phyloP scores from a whole-genome alignment of 2,113 vertebrate species.

The Dascyllus trimaculatus region DNA sequence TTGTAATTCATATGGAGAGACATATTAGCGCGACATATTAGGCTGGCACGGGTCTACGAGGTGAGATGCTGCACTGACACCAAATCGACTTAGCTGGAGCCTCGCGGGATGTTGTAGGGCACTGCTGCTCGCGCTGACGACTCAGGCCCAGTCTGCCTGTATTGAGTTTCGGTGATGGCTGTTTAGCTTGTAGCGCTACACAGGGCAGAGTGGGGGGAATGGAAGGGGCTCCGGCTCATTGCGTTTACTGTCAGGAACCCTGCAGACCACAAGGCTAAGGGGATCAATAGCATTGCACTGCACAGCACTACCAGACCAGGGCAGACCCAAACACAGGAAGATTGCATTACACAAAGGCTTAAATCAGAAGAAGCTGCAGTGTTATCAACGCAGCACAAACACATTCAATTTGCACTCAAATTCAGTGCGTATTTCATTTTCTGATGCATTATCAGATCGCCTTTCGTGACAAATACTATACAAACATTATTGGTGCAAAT shows the following conservation, averaged over 20 bases:
- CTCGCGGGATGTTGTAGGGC: slow-evolving; percentile 72
- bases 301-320: slow-evolving; percentile 60
- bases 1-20: slow-evolving; percentile 88
- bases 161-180: slow-evolving; percentile 82
- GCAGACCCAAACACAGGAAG: slow-evolving; percentile 73
- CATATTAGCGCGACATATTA: slow-evolving; percentile 86
- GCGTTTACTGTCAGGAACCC: slow-evolving; percentile 81
- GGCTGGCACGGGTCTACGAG: slow-evolving; percentile 78
- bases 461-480: slow-evolving; percentile 9
- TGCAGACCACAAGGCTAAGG: slow-evolving; percentile 71
- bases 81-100: slow-evolving; percentile 81
- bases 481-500: slow-evolving; percentile 10
- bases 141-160: slow-evolving; percentile 62
- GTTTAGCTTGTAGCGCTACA: slow-evolving; percentile 75
- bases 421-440: slow-evolving; percentile 39
- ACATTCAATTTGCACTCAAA: slow-evolving; percentile 47
- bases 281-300: slow-evolving; percentile 78
- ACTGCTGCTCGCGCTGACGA: slow-evolving; percentile 63
- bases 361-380: slow-evolving; percentile 44
- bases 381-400: slow-evolving; percentile 46
- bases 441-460: neutral
- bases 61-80: slow-evolving; percentile 80
- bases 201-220: slow-evolving; percentile 59
- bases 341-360: slow-evolving; percentile 73
- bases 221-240: slow-evolving; percentile 72